Conservation (phyloP, 2,888 invertebrate species). For the Lordiphosa fenestrarum region DNA sequence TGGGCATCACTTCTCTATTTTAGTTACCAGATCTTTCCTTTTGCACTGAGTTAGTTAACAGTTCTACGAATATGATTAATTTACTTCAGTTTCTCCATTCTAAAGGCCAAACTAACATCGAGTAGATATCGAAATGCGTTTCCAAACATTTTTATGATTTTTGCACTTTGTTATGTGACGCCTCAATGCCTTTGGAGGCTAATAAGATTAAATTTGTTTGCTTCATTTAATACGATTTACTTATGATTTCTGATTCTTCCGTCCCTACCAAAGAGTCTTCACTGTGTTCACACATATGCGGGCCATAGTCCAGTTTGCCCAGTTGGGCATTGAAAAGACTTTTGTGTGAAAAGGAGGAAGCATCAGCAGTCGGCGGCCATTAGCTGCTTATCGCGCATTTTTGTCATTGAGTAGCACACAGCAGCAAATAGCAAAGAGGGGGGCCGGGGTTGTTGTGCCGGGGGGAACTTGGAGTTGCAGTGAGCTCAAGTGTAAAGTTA, state of each 20-base stretch:
- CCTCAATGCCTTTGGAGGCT: too few species aligned
- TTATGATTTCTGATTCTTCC: not conserved
- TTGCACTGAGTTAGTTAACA: too few species aligned
- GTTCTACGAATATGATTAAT: too few species aligned
- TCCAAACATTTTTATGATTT: too few species aligned
- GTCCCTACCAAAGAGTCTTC: not conserved
- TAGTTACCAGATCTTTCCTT: too few species aligned
- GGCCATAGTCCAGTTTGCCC: conserved; percentile 29
- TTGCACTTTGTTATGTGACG: too few species aligned
- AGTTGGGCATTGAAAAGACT: conserved; percentile 32
- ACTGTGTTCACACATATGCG: conserved; percentile 23
- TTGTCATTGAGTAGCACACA: conserved; percentile 43
- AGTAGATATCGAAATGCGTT: too few species aligned
- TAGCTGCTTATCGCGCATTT: conserved; percentile 67
- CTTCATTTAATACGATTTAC: too few species aligned
- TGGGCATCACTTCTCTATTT: too few species aligned
- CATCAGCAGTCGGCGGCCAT: conserved; percentile 52
- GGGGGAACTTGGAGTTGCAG: conserved; percentile 19
- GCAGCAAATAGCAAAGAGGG: conserved; percentile 5
- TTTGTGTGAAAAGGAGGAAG: conserved; percentile 21
- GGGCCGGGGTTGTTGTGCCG: not conserved
- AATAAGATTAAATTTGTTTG: too few species aligned
- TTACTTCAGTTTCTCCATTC: too few species aligned
- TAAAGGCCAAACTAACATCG: too few species aligned
- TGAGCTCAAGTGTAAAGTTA: conserved; percentile 67